A percentile compares a stretch with the other conserved stretches of the same genome.
phyloP scores from a whole-genome alignment of 2,797 vertebrate species.

The Mergus octosetaceus region DNA sequence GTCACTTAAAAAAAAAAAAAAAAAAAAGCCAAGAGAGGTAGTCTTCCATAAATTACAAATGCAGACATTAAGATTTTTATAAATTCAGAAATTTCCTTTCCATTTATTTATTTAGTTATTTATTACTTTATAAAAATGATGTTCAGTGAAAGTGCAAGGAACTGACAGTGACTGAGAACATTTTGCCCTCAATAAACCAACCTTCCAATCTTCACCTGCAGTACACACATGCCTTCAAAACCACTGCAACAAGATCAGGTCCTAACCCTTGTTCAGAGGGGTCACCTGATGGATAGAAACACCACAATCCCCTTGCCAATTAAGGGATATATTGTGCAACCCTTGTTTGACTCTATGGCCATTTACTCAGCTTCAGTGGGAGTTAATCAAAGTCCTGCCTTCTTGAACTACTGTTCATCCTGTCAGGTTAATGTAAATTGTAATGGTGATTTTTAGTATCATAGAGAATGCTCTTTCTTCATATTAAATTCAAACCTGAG shows the following conservation, averaged over 20 bases:
- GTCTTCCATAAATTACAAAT: background rate
- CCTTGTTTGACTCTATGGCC: background rate
- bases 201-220: slow-evolving; percentile 56
- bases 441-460: background rate
- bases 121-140: background rate
- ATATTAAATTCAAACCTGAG: background rate
- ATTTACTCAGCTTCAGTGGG: slow-evolving; percentile 37
- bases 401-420: slow-evolving; percentile 30
- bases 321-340: slow-evolving; percentile 25
- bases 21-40: background rate
- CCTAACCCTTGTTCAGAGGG: slow-evolving; percentile 40
- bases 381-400: slow-evolving; percentile 4
- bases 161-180: background rate
- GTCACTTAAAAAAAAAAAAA: background rate
- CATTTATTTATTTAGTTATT: background rate
- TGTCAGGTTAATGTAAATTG: background rate
- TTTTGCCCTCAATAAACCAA: background rate
- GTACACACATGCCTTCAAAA: background rate
- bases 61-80: background rate
- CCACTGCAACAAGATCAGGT: slow-evolving; percentile 6
- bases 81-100: background rate
- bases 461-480: background rate
- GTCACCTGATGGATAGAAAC: slow-evolving; percentile 54
- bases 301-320: slow-evolving; percentile 44
- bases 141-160: background rate